phyloP scores from a whole-genome alignment of 2,888 invertebrate genomes.

The Metopia argyrocephala region DNA sequence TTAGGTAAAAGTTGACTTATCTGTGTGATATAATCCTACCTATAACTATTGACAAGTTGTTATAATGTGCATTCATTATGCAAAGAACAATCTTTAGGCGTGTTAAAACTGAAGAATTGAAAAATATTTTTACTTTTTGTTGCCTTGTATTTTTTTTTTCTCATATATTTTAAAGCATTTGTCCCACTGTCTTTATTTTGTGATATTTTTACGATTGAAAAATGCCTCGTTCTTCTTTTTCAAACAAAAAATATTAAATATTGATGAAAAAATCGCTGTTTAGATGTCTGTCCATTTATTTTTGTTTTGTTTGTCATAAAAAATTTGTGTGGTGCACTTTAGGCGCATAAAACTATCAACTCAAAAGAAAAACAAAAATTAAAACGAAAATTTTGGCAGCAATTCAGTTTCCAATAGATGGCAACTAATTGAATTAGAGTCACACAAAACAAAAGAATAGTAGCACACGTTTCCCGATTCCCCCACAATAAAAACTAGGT shows the following conservation, averaged over 20 bases:
- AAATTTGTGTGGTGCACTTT: slow-evolving; percentile 61
- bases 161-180: not conserved
- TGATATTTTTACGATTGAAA: slow-evolving; percentile 47
- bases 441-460: slow-evolving; percentile 44
- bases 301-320: slow-evolving; percentile 62
- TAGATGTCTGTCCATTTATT: slow-evolving; percentile 22
- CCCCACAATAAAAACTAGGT: not conserved
- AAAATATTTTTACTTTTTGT: too few species aligned
- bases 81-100: too few species aligned
- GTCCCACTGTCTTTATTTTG: slow-evolving; percentile 41
- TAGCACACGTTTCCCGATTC: not conserved
- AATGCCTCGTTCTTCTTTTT: slow-evolving; percentile 52
- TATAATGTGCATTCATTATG: too few species aligned
- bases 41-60: too few species aligned
- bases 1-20: too few species aligned
- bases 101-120: too few species aligned
- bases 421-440: slow-evolving; percentile 63
- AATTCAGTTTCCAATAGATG: slow-evolving; percentile 43
- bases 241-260: slow-evolving; percentile 57
- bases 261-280: slow-evolving; percentile 44
- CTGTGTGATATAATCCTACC: too few species aligned
- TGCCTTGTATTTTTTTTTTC: too few species aligned
- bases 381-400: slow-evolving; percentile 53
- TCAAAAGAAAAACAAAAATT: slow-evolving; percentile 37
- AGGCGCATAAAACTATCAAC: slow-evolving; percentile 63